A percentile compares a stretch with the other conserved stretches of the same genome.
phyloP scores from a whole-genome alignment of 2,113 vertebrate genomes.

The Pseudonaja textilis region DNA sequence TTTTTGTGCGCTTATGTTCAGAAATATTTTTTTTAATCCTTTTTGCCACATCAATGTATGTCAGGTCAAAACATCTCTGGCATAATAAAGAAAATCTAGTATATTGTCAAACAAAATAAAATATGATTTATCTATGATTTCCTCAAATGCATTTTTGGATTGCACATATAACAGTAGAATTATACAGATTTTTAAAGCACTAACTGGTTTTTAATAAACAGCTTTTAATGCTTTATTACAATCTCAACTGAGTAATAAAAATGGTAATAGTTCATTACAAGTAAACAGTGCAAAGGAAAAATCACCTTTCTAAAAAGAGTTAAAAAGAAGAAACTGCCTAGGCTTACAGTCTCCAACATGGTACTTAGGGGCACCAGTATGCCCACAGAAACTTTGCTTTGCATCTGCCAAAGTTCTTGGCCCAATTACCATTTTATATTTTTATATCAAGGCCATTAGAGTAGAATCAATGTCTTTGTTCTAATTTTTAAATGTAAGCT shows the following conservation, averaged over 20 bases:
- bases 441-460: not conserved
- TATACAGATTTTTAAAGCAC: constrained; percentile 52
- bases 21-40: constrained; percentile 45
- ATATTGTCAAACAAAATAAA: constrained; percentile 41
- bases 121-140: constrained; percentile 31
- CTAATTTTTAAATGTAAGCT: not conserved
- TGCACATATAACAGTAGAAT: constrained; percentile 26
- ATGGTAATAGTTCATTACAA: not conserved
- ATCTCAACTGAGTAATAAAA: not conserved
- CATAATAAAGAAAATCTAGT: constrained; percentile 22
- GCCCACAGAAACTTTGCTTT: not conserved
- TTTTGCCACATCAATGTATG: constrained; percentile 9
- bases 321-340: not conserved
- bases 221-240: constrained; percentile 49
- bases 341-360: not conserved
- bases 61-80: not conserved
- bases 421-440: not conserved
- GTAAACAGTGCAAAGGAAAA: not conserved
- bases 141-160: constrained; percentile 36
- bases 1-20: constrained; percentile 40
- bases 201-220: constrained; percentile 72
- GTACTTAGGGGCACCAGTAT: not conserved
- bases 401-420: not conserved
- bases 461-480: not conserved
- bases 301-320: not conserved